phyloP scores from a whole-genome alignment of 2,888 invertebrate species.

The Eupithecia centaureata region DNA sequence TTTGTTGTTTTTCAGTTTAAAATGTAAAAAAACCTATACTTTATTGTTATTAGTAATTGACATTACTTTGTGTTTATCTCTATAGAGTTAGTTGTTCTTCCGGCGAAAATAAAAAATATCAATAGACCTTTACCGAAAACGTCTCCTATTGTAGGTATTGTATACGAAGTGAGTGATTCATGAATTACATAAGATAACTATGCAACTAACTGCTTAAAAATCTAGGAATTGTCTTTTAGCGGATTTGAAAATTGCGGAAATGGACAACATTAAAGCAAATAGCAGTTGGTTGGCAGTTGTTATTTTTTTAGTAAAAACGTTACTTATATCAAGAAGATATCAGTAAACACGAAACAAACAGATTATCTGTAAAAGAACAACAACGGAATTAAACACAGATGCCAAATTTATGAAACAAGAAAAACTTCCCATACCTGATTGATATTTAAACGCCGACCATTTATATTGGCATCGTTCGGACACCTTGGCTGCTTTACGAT shows the following conservation, averaged over 20 bases:
- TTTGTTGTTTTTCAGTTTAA: constrained; percentile 14
- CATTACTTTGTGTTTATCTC: background rate
- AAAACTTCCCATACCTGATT: constrained; percentile 61
- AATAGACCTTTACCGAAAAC: too few species aligned
- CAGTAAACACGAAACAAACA: constrained; percentile 26
- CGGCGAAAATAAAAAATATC: too few species aligned
- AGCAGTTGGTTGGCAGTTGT: background rate
- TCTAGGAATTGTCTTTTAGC: too few species aligned
- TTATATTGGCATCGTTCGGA: constrained; percentile 65
- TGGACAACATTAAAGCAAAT: background rate
- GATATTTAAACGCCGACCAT: constrained; percentile 76
- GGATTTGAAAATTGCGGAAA: background rate
- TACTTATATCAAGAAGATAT: background rate
- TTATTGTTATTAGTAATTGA: background rate
- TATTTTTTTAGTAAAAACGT: background rate
- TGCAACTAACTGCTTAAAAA: too few species aligned
- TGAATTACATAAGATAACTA: too few species aligned
- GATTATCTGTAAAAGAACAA: background rate
- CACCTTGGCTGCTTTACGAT: constrained; percentile 68
- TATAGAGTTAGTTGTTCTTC: too few species aligned
- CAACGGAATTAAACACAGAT: constrained; percentile 39
- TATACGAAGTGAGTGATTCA: too few species aligned
- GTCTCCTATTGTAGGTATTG: too few species aligned
- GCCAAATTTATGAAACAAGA: constrained; percentile 37
- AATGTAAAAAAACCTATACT: background rate